Conservation (phyloP, 2,888 invertebrate species). For the Amblyjoppa proteus region DNA sequence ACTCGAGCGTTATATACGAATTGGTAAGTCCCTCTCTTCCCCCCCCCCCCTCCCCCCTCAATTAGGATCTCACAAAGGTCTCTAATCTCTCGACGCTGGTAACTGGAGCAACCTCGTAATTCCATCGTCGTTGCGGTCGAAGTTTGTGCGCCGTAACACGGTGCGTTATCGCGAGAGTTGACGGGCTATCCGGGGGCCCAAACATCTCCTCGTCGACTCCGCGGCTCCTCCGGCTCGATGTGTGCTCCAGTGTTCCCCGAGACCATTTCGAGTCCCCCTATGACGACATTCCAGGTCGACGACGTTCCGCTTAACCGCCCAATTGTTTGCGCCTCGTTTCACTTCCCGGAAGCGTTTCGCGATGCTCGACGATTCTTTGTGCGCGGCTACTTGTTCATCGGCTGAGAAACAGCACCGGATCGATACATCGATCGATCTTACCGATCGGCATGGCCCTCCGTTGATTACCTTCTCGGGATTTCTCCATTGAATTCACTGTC, state of each 20-base stretch:
- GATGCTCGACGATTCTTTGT: conserved; percentile 38
- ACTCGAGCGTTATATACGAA: neutral
- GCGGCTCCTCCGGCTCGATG: conserved; percentile 17
- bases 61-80: conserved; percentile 51
- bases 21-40: neutral
- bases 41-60: conserved; percentile 21
- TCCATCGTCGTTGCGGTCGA: conserved; percentile 24
- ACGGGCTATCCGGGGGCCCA: conserved; percentile 54
- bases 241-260: conserved; percentile 60
- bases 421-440: conserved; percentile 53
- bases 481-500: conserved; percentile 26
- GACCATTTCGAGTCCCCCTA: conserved; percentile 26
- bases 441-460: conserved; percentile 22
- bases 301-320: conserved; percentile 46
- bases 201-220: conserved; percentile 49
- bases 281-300: conserved; percentile 10
- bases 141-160: conserved; percentile 9
- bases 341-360: conserved; percentile 54
- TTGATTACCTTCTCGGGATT: conserved; percentile 50
- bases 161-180: conserved; percentile 60
- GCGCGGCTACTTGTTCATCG: conserved; percentile 36
- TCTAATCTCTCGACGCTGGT: conserved; percentile 60
- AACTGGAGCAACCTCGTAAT: conserved; percentile 57
- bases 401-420: conserved; percentile 22
- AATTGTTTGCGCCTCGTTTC: conserved; percentile 61